phyloP scores from a whole-genome alignment of 2,888 invertebrate genomes.

The Aphrophora alni region DNA sequence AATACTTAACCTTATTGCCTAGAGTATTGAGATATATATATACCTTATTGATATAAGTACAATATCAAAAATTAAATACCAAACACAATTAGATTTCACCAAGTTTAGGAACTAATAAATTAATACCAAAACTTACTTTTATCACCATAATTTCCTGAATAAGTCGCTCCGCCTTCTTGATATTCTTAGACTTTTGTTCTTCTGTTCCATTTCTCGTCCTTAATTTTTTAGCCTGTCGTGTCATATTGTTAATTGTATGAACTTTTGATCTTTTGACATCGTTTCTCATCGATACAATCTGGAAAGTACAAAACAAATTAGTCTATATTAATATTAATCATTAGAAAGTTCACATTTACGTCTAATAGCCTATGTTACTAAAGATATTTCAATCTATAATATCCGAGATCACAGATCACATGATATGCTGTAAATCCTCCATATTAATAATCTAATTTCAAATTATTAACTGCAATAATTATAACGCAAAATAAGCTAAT shows the following conservation, averaged over 20 bases:
- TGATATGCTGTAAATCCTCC: too few relatives aligned
- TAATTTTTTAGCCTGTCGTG: conserved; percentile 50
- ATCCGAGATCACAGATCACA: too few relatives aligned
- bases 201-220: conserved; percentile 49
- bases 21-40: background rate
- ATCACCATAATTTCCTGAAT: conserved; percentile 44
- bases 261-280: conserved; percentile 48
- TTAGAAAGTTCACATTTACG: too few relatives aligned
- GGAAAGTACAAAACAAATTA: conserved; percentile 10
- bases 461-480: too few relatives aligned
- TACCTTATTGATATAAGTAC: background rate
- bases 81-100: too few relatives aligned
- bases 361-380: too few relatives aligned
- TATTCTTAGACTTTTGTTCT: conserved; percentile 47
- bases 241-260: conserved; percentile 47
- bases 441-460: too few relatives aligned
- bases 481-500: too few relatives aligned
- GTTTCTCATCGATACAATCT: conserved; percentile 51
- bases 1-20: background rate
- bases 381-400: too few relatives aligned
- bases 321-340: too few relatives aligned
- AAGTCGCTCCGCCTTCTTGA: conserved; percentile 48
- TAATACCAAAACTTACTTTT: conserved; percentile 41
- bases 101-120: background rate
- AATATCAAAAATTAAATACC: background rate